A percentile compares a stretch with the other conserved stretches of the same genome.
phyloP scores from a whole-genome alignment of 2,888 invertebrate species.

The Abrostola tripartita region DNA sequence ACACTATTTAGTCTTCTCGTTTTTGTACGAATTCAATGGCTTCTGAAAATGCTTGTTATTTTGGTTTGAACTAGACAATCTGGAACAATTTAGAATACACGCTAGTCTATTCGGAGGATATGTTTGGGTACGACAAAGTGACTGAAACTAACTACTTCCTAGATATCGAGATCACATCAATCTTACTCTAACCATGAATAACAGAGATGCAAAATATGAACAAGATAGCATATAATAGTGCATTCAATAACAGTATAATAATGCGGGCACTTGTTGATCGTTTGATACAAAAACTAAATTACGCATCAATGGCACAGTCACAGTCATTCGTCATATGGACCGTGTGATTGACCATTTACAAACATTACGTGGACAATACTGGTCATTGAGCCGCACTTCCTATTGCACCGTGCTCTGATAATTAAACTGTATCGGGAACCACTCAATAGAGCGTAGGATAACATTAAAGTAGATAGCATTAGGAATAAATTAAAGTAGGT shows the following conservation, averaged over 20 bases:
- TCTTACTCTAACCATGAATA: too few species aligned
- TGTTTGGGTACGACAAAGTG: too few species aligned
- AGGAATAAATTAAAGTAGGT: neutral
- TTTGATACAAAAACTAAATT: slow-evolving; percentile 12
- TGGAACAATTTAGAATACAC: too few species aligned
- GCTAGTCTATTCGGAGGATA: too few species aligned
- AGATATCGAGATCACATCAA: too few species aligned
- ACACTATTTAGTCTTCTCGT: too few species aligned
- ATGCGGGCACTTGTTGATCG: slow-evolving; percentile 24
- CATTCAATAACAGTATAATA: neutral
- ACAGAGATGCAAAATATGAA: too few species aligned
- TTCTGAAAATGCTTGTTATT: too few species aligned
- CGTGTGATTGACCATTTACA: slow-evolving; percentile 62
- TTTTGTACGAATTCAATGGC: too few species aligned
- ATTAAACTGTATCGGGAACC: slow-evolving; percentile 55
- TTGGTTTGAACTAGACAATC: too few species aligned
- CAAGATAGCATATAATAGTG: too few species aligned
- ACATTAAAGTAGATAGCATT: slow-evolving; percentile 4
- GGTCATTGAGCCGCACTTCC: slow-evolving; percentile 68
- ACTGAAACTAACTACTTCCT: too few species aligned
- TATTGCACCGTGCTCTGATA: slow-evolving; percentile 53
- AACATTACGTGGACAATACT: slow-evolving; percentile 65
- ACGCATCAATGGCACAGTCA: slow-evolving; percentile 35
- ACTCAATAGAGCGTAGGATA: slow-evolving; percentile 54
- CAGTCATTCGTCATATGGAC: slow-evolving; percentile 49